Base-by-base conservation (phyloP, 2,888 invertebrate species). In the Erpobdella octoculata region DNA sequence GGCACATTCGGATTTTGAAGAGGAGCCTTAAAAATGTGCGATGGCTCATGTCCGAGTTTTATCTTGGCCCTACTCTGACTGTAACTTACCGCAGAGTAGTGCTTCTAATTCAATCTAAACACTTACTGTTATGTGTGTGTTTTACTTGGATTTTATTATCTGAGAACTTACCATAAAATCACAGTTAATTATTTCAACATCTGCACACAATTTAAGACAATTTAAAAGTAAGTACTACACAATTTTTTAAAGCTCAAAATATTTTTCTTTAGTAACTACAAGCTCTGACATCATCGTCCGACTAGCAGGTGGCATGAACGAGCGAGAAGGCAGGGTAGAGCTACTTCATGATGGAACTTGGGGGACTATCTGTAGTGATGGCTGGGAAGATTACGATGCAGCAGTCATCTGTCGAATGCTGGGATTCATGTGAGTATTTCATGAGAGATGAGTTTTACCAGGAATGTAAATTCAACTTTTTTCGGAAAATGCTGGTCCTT, bases 311-410 rank as follows among this genome's bases (percentile, higher is more conserved):
- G 78, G 78, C 2, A 61, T 73, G 2, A 77, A 73, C 12, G 77
- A 75, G 9, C 77, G 75, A 6, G 79, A 78, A 8, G 90, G 90
- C 1, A 84, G 89, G 65, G 83, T 90, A n/a, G 89, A 89, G 85
- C 87, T 90, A 1, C 87, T 86, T 83, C 86, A 89, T 88, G 80
- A 82, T 74, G 88, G 87, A 0, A 84, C 85, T 72, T 89, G 89
- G 87, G 90, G 90, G 0, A 87, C 87, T 74, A 86, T 90, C 18
- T 91, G 90, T 80, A 90, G 90, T 78, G 90, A 90, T 77, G 86
- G 86, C 74, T 90, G 90, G 78, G 88, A 87, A 9, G 81, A 88
- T 73, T 83, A 83, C 25, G 88, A 89, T 76, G 90, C 89, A 0
- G 85, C 87, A 76, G 89, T 91, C 0, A 86, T 88, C 6, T 91